Conservation (phyloP, 2,113 vertebrate species). For the Prinia subflava region DNA sequence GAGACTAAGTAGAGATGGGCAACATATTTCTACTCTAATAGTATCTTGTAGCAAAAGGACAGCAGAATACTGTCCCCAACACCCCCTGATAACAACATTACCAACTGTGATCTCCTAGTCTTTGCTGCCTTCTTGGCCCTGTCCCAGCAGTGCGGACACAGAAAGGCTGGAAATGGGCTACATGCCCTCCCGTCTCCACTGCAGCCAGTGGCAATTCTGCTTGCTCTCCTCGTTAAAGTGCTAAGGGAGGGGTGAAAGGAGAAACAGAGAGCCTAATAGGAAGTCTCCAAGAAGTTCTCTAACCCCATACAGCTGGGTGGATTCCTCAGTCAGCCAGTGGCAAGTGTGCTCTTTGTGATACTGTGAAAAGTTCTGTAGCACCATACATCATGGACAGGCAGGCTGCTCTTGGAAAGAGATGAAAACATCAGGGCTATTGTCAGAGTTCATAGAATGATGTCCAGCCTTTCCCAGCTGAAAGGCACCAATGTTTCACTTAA, state of each 20-base stretch:
- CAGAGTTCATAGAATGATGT: background rate
- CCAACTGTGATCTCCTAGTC: background rate
- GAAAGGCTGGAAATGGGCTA: background rate
- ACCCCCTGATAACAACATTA: background rate
- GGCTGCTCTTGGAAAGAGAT: background rate
- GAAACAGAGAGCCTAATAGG: background rate
- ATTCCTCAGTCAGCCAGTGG: background rate
- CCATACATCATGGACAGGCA: background rate
- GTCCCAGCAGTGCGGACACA: background rate
- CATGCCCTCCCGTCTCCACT: background rate
- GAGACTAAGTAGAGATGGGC: background rate
- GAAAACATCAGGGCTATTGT: background rate
- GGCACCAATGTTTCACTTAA: background rate
- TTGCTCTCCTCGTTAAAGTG: background rate
- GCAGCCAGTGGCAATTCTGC: background rate
- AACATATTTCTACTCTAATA: background rate
- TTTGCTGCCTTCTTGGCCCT: background rate
- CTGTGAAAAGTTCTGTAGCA: background rate
- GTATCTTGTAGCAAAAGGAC: background rate
- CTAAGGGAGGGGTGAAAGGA: background rate
- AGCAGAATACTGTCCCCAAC: background rate
- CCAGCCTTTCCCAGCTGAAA: background rate
- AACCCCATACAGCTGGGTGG: fast-evolving
- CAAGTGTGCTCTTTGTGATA: background rate
- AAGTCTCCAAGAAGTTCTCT: background rate